Percentiles rank a stretch among this genome's conserved stretches.
Evolutionary conservation across 2,888 invertebrate species (phyloP).

Genomic region (Drosophila stalkeri): DNA sequence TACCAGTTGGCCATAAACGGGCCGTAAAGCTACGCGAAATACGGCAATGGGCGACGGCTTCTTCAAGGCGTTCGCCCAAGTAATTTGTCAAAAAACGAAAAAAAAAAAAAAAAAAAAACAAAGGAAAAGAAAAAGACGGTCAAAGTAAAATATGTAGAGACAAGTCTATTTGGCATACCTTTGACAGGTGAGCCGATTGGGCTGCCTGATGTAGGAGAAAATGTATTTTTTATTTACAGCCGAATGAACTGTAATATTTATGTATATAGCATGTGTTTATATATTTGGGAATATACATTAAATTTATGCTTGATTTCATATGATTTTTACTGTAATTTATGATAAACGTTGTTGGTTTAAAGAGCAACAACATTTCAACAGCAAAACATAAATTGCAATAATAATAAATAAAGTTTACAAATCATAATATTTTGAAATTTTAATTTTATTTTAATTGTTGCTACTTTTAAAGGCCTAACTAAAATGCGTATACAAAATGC

Average conservation of each 20-base stretch:
- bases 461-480: too few relatives aligned
- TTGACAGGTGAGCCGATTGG: neutral
- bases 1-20: constrained; percentile 61
- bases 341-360: neutral
- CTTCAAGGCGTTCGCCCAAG: constrained; percentile 35
- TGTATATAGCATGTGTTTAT: neutral
- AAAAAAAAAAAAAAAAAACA: constrained; percentile 8
- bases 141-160: constrained; percentile 6
- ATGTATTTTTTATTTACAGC: constrained; percentile 12
- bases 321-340: neutral
- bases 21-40: constrained; percentile 39
- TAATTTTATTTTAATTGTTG: neutral
- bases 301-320: neutral
- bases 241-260: neutral
- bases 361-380: neutral
- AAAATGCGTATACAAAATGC: too few relatives aligned
- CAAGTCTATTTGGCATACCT: constrained; percentile 10
- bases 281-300: neutral
- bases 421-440: neutral
- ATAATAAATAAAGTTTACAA: neutral
- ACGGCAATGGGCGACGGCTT: constrained; percentile 23
- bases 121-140: constrained; percentile 2
- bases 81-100: constrained; percentile 54
- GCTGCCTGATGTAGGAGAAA: neutral
- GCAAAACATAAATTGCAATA: neutral